Evolutionary conservation across 2,888 invertebrate species (phyloP), one percentile per base, ranked within the genome.

Genomic region (Neria commutata): DNA sequence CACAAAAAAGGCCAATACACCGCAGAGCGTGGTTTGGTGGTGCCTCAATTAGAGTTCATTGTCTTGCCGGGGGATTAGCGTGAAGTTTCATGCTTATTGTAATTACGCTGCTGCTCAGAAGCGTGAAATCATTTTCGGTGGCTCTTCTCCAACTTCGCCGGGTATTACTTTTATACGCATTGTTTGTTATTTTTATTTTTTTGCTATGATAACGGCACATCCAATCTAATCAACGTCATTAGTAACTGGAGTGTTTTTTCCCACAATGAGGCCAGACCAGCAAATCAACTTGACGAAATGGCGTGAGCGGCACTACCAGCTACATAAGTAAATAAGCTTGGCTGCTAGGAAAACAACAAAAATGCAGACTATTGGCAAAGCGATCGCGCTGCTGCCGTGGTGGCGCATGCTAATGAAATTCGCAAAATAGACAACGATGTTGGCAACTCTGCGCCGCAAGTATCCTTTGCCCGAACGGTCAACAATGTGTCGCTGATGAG

Each of bases 111-210:
- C 48, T 48, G 48, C 14, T 25, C 48, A 25, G 26, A 16, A 48
- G 48, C 48, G 48, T 48, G 48, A 48, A 48, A 48, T 48, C 5
- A 48, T 23, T 4, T 25, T 25, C 17, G 8, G 8, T n/a, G 6
- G 8, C n/a, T 37, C n/a, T 37, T 37, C n/a, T 37, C n/a, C 37
- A 37, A 5, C n/a, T 49, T 53, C 48, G 48, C 5, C 24, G 34
- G 48, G 45, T 51, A 54, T 50, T 33, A 47, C 61, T 61, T 40
- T 57, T 57, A 51, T 57, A 56, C 61, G 58, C 61, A 54, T 47
- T 52, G 50, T 56, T 52, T 49, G 53, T 62, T 52, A 56, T 58
- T 21, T 51, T 37, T 46, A 29, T 29, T 29, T 4, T 34, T 37
- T 51, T 37, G 21, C 29, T 34, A 57, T 61, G 54, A 47, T 57